Evolutionary conservation across 2,797 vertebrate species (phyloP).

Genomic region (Ctenosaura bakeri): DNA sequence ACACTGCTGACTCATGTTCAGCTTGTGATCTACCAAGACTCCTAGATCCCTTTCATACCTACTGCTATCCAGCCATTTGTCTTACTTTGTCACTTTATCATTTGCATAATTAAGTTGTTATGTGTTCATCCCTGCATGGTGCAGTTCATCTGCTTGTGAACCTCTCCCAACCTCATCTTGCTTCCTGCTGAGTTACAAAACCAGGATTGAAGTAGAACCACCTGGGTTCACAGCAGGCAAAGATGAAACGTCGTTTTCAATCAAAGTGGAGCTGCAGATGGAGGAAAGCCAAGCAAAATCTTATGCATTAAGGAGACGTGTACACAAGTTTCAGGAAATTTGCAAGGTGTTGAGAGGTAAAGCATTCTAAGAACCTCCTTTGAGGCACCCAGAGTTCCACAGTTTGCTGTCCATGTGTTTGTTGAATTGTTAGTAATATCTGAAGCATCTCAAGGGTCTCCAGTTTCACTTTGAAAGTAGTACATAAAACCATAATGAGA

Average conservation of each 20-base stretch:
- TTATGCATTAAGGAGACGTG: background rate
- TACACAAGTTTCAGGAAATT: background rate
- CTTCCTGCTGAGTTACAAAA: constrained; percentile 8
- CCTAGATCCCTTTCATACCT: too few relatives aligned
- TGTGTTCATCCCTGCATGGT: background rate
- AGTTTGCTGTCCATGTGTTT: background rate
- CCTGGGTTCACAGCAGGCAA: background rate
- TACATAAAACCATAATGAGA: background rate
- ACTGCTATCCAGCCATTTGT: too few relatives aligned
- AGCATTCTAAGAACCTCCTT: background rate
- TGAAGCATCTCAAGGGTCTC: background rate
- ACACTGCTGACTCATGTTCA: too few relatives aligned
- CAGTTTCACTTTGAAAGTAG: background rate
- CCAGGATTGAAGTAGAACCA: background rate
- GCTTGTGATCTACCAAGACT: too few relatives aligned
- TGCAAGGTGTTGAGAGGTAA: background rate
- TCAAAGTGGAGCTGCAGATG: background rate
- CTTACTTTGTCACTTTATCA: too few relatives aligned
- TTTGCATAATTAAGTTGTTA: constrained; percentile 4
- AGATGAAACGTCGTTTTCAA: fast-evolving
- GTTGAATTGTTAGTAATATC: background rate
- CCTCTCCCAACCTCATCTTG: background rate
- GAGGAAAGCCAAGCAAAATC: background rate
- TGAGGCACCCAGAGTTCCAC: background rate
- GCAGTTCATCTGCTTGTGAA: background rate